Evolutionary conservation across 1,140 invertebrate species (phyloP).

Genomic region (Hypothenemus hampei): DNA sequence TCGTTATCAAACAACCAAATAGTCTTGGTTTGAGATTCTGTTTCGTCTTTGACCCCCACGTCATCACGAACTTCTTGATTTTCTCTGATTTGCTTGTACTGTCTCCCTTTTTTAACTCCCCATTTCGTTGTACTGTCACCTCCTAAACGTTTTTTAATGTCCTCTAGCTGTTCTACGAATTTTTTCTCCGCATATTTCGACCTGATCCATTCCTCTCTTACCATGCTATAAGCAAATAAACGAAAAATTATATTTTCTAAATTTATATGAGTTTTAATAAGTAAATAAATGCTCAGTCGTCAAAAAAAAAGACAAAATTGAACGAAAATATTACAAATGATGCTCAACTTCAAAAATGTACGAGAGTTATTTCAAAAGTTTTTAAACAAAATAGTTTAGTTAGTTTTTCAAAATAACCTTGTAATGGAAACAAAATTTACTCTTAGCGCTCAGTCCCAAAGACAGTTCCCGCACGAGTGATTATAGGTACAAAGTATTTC

Average conservation of each 20-base stretch:
- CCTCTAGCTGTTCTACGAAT: constrained; percentile 52
- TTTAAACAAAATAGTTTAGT: not conserved
- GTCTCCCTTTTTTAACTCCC: not conserved
- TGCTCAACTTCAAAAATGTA: too few relatives aligned
- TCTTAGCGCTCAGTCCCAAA: too few relatives aligned
- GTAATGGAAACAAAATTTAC: too few relatives aligned
- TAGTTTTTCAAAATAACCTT: too few relatives aligned
- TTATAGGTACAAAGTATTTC: too few relatives aligned
- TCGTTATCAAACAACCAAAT: constrained; percentile 53
- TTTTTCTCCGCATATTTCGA: constrained; percentile 67
- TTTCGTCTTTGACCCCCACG: not conserved
- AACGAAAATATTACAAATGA: too few relatives aligned
- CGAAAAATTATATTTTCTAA: too few relatives aligned
- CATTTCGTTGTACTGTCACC: not conserved
- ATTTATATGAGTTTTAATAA: too few relatives aligned
- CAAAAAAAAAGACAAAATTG: too few relatives aligned
- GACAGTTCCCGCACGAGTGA: too few relatives aligned
- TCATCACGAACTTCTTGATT: not conserved
- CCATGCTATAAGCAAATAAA: constrained; percentile 50
- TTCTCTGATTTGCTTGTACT: not conserved
- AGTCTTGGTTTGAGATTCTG: not conserved
- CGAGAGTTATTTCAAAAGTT: too few relatives aligned
- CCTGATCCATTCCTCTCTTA: constrained; percentile 73
- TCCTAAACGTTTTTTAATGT: constrained; percentile 25
- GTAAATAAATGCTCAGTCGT: too few relatives aligned